These are phyloP conservation scores for Cnemophilus loriae DNA, from an alignment of 2,113 vertebrate species.

Conservation along the genomic window DNA sequence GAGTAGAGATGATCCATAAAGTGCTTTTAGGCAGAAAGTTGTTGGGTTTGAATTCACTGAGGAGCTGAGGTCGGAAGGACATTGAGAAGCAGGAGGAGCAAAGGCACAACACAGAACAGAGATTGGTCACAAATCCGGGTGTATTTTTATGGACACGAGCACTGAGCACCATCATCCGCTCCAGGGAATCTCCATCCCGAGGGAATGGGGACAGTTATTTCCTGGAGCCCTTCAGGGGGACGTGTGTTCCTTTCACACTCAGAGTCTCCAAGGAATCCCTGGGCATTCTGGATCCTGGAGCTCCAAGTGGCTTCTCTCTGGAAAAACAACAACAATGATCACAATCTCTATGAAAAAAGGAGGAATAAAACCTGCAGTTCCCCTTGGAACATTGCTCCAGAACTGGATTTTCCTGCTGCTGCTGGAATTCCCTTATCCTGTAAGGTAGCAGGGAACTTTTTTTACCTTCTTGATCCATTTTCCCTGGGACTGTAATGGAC, in stretches of 20 bases:
- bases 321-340: background rate
- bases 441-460: background rate
- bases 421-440: background rate
- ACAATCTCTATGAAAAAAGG: background rate
- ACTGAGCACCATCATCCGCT: constrained; percentile 65
- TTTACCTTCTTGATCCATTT: constrained; percentile 74
- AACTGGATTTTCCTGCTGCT: background rate
- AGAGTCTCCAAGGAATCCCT: constrained; percentile 55
- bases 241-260: constrained; percentile 61
- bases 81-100: constrained; percentile 3
- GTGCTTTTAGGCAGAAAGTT: constrained; percentile 26
- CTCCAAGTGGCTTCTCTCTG: constrained; percentile 70
- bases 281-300: constrained; percentile 25
- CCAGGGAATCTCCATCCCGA: background rate
- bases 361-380: background rate
- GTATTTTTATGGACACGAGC: background rate
- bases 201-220: constrained; percentile 53
- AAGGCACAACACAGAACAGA: constrained; percentile 42
- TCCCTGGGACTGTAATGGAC: constrained; percentile 36
- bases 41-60: background rate
- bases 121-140: constrained; percentile 61
- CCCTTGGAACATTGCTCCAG: background rate
- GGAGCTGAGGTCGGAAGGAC: background rate
- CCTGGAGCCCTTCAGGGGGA: constrained; percentile 69
- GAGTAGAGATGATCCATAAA: background rate